Percentiles rank a stretch among this genome's conserved stretches.
phyloP scores from a whole-genome alignment of 2,797 vertebrate genomes.

The Anguilla marmorata region DNA sequence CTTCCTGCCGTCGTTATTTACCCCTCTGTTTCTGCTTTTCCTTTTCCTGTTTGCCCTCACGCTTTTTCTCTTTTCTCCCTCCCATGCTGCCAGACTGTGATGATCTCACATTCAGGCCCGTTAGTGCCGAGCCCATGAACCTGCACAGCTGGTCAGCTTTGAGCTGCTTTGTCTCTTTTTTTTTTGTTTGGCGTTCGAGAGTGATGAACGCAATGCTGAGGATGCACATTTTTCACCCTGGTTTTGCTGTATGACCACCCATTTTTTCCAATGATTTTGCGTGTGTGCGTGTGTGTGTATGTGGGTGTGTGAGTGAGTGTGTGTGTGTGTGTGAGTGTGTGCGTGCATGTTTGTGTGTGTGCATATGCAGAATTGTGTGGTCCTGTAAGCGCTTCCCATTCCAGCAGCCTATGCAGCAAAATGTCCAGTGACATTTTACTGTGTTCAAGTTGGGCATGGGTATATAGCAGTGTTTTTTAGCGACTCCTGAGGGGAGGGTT shows the following conservation, averaged over 20 bases:
- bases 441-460: background rate
- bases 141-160: background rate
- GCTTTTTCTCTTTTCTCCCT: background rate
- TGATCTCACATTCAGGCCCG: background rate
- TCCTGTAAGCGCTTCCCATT: background rate
- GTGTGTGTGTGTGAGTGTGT: too few relatives aligned
- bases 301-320: too few relatives aligned
- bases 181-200: slow-evolving; percentile 65
- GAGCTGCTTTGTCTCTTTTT: background rate
- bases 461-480: background rate
- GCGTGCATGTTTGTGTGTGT: background rate
- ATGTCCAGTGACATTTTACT: too few relatives aligned
- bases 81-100: slow-evolving; percentile 40
- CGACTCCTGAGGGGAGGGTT: background rate
- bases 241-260: background rate
- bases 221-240: background rate
- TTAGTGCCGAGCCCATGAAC: background rate
- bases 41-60: background rate
- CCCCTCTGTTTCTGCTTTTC: background rate
- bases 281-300: too few relatives aligned
- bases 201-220: slow-evolving; percentile 65
- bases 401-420: background rate
- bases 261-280: background rate
- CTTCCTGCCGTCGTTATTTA: background rate
- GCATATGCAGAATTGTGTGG: background rate